These are phyloP conservation scores for Baronia brevicornis DNA, from an alignment of 2,888 invertebrate species.

Conservation along the genomic window DNA sequence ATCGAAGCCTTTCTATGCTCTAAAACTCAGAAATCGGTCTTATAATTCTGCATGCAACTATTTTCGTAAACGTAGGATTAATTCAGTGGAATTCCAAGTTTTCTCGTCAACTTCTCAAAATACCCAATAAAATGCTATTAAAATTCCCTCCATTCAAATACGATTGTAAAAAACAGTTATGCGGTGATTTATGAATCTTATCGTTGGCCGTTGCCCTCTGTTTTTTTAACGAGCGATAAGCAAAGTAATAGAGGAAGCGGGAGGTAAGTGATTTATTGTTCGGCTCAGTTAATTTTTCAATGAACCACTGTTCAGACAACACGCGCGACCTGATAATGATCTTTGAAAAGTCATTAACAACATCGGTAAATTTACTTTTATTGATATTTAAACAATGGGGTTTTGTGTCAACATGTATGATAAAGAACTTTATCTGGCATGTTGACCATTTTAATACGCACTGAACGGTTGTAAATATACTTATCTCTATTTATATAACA, in stretches of 20 bases:
- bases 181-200: conserved; percentile 51
- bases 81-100: too few relatives aligned
- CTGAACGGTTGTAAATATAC: conserved; percentile 14
- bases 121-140: conserved; percentile 3
- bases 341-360: conserved; percentile 21
- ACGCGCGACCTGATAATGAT: conserved; percentile 18
- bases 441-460: conserved; percentile 13
- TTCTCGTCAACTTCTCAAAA: too few relatives aligned
- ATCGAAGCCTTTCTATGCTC: too few relatives aligned
- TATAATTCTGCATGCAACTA: too few relatives aligned
- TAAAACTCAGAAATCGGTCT: too few relatives aligned
- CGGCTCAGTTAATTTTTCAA: conserved; percentile 37
- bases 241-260: conserved; percentile 46
- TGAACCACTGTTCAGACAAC: conserved; percentile 31
- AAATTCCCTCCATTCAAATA: conserved; percentile 14
- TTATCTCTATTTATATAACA: conserved; percentile 4
- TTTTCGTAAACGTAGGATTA: too few relatives aligned
- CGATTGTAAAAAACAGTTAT: conserved; percentile 29
- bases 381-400: conserved; percentile 16
- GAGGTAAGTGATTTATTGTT: conserved; percentile 36
- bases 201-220: conserved; percentile 39
- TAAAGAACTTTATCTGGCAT: conserved; percentile 16
- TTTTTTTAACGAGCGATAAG: conserved; percentile 55
- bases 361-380: conserved; percentile 21
- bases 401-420: conserved; percentile 14